Evolutionary conservation across 2,113 vertebrate genomes (phyloP).

Genomic region (Trachemys scripta): DNA sequence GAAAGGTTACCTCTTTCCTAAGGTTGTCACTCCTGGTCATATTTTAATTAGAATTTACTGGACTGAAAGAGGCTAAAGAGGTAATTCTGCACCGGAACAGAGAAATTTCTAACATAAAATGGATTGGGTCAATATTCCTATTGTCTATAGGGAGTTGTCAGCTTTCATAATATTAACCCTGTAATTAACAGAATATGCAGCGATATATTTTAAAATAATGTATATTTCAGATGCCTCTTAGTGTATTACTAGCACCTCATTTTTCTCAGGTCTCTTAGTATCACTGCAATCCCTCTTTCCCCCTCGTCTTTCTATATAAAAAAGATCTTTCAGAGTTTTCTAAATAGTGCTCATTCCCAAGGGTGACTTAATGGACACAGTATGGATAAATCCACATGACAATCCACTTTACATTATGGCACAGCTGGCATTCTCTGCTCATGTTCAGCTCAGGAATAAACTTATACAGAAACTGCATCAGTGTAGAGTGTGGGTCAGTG

Average conservation of each 20-base stretch:
- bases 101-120: constrained; percentile 52
- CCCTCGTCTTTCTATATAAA: constrained; percentile 9
- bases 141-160: constrained; percentile 52
- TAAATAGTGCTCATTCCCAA: constrained; percentile 70
- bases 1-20: constrained; percentile 68
- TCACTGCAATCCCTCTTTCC: constrained; percentile 1
- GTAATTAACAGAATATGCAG: constrained; percentile 65
- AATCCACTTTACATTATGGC: constrained; percentile 52
- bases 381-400: constrained; percentile 76
- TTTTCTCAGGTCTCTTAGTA: constrained; percentile 37
- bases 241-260: constrained; percentile 32
- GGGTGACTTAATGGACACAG: constrained; percentile 78
- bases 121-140: constrained; percentile 42
- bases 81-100: constrained; percentile 51
- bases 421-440: constrained; percentile 57
- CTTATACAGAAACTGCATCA: not conserved
- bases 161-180: constrained; percentile 53
- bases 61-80: constrained; percentile 57
- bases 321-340: constrained; percentile 61
- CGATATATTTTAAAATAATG: constrained; percentile 58
- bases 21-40: constrained; percentile 58
- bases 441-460: constrained; percentile 46
- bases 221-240: constrained; percentile 51
- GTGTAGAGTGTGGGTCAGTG: constrained; percentile 37
- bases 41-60: constrained; percentile 72